Conservation (phyloP, 1,140 invertebrate genomes). For the Acyrthosiphon pisum region DNA sequence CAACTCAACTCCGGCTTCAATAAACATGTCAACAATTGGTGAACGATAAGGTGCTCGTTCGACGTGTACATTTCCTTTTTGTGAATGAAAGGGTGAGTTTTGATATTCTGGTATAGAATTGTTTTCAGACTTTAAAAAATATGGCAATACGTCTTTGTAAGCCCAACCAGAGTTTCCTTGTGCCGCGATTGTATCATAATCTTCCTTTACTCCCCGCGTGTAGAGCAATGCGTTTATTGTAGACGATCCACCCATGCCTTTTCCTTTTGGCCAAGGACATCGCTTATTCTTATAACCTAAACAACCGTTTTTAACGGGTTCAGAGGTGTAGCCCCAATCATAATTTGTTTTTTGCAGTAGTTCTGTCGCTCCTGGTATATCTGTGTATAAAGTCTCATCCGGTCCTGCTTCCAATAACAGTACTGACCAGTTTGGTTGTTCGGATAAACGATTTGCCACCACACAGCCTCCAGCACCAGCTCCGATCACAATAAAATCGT, state of each 20-base stretch:
- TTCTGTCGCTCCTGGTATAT: conserved; percentile 71
- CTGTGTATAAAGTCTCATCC: conserved; percentile 72
- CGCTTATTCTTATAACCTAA: conserved; percentile 60
- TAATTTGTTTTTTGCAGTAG: conserved; percentile 67
- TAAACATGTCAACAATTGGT: too few relatives aligned
- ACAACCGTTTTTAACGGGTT: conserved; percentile 64
- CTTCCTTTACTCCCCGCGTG: conserved; percentile 70
- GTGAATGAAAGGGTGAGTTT: conserved; percentile 63
- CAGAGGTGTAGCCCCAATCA: conserved; percentile 76
- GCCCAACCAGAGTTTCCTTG: too few relatives aligned
- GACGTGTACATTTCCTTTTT: conserved; percentile 72
- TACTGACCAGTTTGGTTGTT: conserved; percentile 64
- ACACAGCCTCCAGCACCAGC: conserved; percentile 69
- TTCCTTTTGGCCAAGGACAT: conserved; percentile 60
- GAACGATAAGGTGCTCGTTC: conserved; percentile 69
- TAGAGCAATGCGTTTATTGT: conserved; percentile 84
- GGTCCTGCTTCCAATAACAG: conserved; percentile 72
- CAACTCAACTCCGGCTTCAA: conserved; percentile 60
- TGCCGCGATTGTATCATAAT: too few relatives aligned
- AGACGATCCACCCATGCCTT: conserved; percentile 73
- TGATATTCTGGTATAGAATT: conserved; percentile 60
- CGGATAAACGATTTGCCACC: conserved; percentile 68
- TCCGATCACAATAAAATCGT: conserved; percentile 64
- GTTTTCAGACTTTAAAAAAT: conserved; percentile 73
- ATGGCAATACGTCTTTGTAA: conserved; percentile 73